A percentile compares a stretch with the other conserved stretches of the same genome.
Conservation (phyloP, 2,888 invertebrate species). For the Trypoxylon attenuatum region DNA sequence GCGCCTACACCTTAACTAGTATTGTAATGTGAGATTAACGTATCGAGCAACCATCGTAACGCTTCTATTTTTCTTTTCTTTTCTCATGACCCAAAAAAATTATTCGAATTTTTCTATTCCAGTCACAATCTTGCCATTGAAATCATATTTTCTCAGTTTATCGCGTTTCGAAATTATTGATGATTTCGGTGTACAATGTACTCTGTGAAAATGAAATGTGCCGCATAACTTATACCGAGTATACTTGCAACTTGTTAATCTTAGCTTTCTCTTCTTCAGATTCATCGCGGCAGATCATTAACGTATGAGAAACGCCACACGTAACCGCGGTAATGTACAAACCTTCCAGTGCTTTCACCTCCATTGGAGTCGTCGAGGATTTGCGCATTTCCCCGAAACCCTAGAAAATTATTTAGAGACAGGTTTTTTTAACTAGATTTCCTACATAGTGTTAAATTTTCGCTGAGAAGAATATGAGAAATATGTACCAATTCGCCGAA, state of each 20-base stretch:
- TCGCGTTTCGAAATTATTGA: no score
- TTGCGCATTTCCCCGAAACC: conserved; percentile 93
- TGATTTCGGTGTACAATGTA: conserved; percentile 17
- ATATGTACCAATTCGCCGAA: conserved; percentile 89
- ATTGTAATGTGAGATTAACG: no score
- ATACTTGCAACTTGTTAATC: conserved; percentile 78
- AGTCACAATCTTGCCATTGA: no score
- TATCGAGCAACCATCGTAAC: conserved; percentile 5
- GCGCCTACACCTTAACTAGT: no score
- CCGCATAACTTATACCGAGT: conserved; percentile 64
- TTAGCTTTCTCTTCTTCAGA: conserved; percentile 80
- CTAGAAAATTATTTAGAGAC: conserved; percentile 71
- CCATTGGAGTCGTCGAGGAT: conserved; percentile 90
- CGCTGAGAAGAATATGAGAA: not conserved
- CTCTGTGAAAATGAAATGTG: conserved; percentile 15
- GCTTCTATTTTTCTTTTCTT: no score
- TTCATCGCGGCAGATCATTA: conserved; percentile 81
- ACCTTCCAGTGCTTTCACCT: conserved; percentile 86
- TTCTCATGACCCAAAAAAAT: no score
- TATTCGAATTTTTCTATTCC: no score
- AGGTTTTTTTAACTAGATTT: not conserved
- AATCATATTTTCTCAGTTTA: no score
- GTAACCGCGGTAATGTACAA: conserved; percentile 85
- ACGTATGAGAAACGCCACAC: conserved; percentile 91
- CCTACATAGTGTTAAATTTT: no score